A percentile compares a stretch with the other conserved stretches of the same genome.
These are phyloP conservation scores for Babyrousa celebensis DNA, from an alignment of 2,797 vertebrate genomes.

Conservation along the genomic window DNA sequence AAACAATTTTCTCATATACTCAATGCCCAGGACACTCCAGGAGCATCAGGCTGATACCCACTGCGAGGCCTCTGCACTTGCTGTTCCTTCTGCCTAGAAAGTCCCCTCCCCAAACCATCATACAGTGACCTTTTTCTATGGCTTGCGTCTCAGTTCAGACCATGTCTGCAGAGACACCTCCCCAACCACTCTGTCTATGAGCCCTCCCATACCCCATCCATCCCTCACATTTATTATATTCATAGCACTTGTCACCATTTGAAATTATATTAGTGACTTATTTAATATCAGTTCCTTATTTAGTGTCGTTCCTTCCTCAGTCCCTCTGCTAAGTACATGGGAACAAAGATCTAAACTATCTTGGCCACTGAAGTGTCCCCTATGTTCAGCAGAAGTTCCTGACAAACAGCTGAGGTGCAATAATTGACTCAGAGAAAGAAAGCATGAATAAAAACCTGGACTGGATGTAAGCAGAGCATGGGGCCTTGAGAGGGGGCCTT, in stretches of 20 bases:
- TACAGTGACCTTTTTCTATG: neutral
- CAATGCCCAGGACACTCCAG: neutral
- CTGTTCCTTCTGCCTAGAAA: neutral
- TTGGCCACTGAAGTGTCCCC: neutral
- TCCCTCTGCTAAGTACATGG: neutral
- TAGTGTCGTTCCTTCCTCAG: neutral
- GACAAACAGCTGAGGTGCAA: neutral
- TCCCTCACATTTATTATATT: neutral
- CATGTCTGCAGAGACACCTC: neutral
- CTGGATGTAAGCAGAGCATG: neutral
- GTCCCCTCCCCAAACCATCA: neutral
- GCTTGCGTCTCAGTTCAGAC: neutral
- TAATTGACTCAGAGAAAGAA: constrained; percentile 2
- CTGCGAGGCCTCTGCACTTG: rapidly evolving
- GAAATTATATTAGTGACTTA: neutral
- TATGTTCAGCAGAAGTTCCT: neutral
- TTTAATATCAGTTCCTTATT: neutral
- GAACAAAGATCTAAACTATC: neutral
- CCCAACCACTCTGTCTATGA: neutral
- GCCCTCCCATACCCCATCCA: neutral
- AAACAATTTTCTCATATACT: neutral
- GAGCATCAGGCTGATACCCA: neutral
- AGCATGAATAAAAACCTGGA: neutral
- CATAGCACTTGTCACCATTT: neutral
- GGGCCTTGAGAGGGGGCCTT: neutral